Percentiles rank a stretch among this genome's conserved stretches.
Evolutionary conservation across 35 echinoderm and acorn worm genomes (phyloP).

Genomic region (Patiria miniata): DNA sequence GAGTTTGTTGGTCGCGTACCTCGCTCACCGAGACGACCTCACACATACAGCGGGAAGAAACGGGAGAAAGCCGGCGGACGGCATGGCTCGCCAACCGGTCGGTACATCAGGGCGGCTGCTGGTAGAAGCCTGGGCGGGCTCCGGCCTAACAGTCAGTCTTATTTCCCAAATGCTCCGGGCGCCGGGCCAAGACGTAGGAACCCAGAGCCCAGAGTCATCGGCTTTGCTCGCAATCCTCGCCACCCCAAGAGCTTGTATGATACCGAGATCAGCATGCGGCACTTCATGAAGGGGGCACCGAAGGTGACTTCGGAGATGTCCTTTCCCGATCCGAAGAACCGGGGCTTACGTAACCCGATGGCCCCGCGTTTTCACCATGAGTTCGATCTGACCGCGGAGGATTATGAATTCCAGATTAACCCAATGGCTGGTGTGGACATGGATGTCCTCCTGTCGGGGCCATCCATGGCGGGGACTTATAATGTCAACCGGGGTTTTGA

Average conservation of each 20-base stretch:
- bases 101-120: neutral
- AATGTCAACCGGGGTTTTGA: neutral
- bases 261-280: conserved; percentile 3
- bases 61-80: neutral
- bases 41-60: too few relatives aligned
- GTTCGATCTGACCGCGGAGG: neutral
- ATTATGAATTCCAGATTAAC: neutral
- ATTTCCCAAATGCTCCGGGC: neutral
- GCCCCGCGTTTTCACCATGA: neutral
- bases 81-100: neutral
- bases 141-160: neutral
- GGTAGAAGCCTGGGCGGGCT: neutral
- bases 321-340: neutral
- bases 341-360: neutral
- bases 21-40: neutral
- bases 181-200: neutral
- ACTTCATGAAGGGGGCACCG: neutral
- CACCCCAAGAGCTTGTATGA: conserved; percentile 7
- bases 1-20: neutral
- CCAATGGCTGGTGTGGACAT: neutral
- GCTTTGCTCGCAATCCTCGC: neutral
- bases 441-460: neutral
- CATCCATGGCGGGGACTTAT: too few relatives aligned
- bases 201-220: neutral
- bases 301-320: neutral